A percentile compares a stretch with the other conserved stretches of the same genome.
phyloP scores from a whole-genome alignment of 1,140 invertebrate genomes.

The Lasioglossum albipes region DNA sequence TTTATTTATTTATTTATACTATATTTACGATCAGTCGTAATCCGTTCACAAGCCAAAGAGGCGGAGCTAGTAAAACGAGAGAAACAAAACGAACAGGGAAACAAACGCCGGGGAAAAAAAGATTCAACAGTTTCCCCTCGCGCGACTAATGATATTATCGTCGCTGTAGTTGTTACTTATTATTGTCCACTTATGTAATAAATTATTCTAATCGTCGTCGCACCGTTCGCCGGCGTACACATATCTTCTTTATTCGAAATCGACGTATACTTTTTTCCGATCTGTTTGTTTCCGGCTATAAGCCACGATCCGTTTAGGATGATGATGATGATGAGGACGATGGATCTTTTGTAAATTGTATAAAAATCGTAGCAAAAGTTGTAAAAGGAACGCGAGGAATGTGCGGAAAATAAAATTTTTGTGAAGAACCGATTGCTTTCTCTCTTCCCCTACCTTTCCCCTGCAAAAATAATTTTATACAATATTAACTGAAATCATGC shows the following conservation, averaged over 20 bases:
- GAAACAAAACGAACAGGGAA: neutral
- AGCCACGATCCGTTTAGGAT: neutral
- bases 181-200: slow-evolving; percentile 48
- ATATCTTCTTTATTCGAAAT: too few relatives aligned
- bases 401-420: slow-evolving; percentile 44
- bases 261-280: too few relatives aligned
- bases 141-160: slow-evolving; percentile 54
- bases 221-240: slow-evolving; percentile 7
- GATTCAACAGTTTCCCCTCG: slow-evolving; percentile 23
- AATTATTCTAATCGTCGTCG: slow-evolving; percentile 48
- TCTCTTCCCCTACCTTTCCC: neutral
- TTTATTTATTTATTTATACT: slow-evolving; percentile 71
- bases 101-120: neutral
- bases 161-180: slow-evolving; percentile 45
- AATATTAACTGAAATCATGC: too few relatives aligned
- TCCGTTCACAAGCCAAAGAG: slow-evolving; percentile 77
- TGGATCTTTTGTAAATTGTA: slow-evolving; percentile 45
- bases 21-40: slow-evolving; percentile 73
- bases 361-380: slow-evolving; percentile 33
- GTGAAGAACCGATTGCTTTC: slow-evolving; percentile 9
- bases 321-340: neutral
- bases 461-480: too few relatives aligned
- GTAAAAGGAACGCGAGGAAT: slow-evolving; percentile 41
- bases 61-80: slow-evolving; percentile 76
- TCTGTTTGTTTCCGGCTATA: neutral